Conservation (phyloP, 2,797 vertebrate species). For the Uromys caudimaculatus region DNA sequence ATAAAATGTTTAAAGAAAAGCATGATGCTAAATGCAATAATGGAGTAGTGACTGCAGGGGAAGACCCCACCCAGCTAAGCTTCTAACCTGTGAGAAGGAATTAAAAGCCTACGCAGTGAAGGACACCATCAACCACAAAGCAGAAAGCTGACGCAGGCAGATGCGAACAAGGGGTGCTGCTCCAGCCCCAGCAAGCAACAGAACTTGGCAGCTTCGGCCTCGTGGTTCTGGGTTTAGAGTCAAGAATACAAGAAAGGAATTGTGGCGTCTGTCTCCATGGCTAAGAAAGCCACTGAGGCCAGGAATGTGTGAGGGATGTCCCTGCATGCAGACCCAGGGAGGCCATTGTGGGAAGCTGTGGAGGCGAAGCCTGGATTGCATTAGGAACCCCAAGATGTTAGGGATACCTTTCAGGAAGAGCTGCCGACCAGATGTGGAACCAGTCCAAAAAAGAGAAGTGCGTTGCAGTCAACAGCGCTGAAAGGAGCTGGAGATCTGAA, state of each 20-base stretch:
- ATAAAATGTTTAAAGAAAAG: neutral
- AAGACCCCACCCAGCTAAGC: neutral
- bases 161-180: too few species aligned
- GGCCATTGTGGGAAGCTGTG: neutral
- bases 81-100: neutral
- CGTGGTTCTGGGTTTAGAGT: neutral
- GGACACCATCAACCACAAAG: too few species aligned
- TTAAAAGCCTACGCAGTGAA: neutral
- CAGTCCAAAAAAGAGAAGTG: too few species aligned
- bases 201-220: neutral
- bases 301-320: neutral
- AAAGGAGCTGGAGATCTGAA: too few species aligned
- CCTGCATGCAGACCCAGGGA: neutral
- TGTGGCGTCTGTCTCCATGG: neutral
- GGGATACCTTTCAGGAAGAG: neutral
- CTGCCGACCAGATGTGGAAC: neutral
- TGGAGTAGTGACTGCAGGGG: neutral
- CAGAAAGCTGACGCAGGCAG: neutral
- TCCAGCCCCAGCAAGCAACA: neutral
- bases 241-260: neutral
- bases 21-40: too few species aligned
- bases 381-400: neutral
- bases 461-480: too few species aligned
- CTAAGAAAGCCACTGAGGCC: neutral
- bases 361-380: neutral